Conservation (phyloP, 1,140 invertebrate species). For the Euwallacea fornicatus region DNA sequence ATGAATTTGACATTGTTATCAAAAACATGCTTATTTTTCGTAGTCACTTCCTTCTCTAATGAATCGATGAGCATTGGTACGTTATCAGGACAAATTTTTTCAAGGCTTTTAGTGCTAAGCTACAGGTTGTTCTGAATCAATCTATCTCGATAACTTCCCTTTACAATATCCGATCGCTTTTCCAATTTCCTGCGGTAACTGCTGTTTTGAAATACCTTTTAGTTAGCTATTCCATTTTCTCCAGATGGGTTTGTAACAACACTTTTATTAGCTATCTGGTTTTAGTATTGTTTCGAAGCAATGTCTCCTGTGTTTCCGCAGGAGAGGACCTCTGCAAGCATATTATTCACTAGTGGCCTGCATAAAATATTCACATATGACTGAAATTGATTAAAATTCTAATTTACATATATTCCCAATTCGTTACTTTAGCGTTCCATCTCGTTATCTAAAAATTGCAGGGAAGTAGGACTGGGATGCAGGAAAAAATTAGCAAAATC, state of each 20-base stretch:
- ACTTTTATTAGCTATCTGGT: slow-evolving; percentile 22
- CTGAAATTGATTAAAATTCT: slow-evolving; percentile 14
- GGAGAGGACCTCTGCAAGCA: too few species aligned
- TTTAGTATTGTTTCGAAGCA: slow-evolving; percentile 7
- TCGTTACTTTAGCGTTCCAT: slow-evolving; percentile 8
- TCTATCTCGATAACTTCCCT: slow-evolving; percentile 28
- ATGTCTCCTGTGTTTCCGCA: not conserved
- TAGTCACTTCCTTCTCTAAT: too few species aligned
- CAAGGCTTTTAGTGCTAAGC: slow-evolving; percentile 3
- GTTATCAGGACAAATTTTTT: too few species aligned
- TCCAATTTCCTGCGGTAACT: slow-evolving; percentile 24
- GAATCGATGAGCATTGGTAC: too few species aligned
- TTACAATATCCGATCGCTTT: slow-evolving; percentile 28
- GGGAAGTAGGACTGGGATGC: slow-evolving; percentile 17
- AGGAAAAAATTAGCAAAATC: slow-evolving; percentile 28
- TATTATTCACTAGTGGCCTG: not conserved
- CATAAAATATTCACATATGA: slow-evolving; percentile 5
- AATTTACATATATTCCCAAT: slow-evolving; percentile 18
- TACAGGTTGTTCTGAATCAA: slow-evolving; percentile 15
- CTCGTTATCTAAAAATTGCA: slow-evolving; percentile 17
- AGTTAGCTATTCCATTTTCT: slow-evolving; percentile 22
- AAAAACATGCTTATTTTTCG: too few species aligned
- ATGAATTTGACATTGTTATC: too few species aligned
- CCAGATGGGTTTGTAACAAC: slow-evolving; percentile 6
- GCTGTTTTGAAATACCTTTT: slow-evolving; percentile 32